Evolutionary conservation across 2,797 vertebrate species (phyloP), one percentile per base, ranked within the genome.

Genomic region (Macroramphosus scolopax): DNA sequence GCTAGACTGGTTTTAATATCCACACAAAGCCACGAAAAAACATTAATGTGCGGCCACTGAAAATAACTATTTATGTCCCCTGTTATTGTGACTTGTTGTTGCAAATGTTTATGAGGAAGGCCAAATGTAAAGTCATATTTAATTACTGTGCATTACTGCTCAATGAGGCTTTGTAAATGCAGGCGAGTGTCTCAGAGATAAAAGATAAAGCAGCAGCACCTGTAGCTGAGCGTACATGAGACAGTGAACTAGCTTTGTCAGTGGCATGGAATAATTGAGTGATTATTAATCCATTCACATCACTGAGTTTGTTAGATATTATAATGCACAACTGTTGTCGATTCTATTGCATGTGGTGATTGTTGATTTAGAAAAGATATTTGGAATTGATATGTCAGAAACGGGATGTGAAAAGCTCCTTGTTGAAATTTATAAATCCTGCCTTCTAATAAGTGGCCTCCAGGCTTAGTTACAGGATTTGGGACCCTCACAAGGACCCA

Each of bases 121-220:
- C 58, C 52, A 77, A 75, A 63, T 72, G 49, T 75, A 75, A 82
- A 83, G 76, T 76, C 68, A 72, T 50, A 54, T 74, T 75, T 82
- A 76, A 80, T 84, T 70, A 74, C 34, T 13, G 33, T 52, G 31
- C 57, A 64, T 75, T 69, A 72, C 63, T 74, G 66, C 52, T 72
- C 72, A 78, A 77, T 72, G 71, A 77, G 67, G 44, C 70, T 69
- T 68, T 56, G 52, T 68, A 64, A 61, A 71, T 76, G 64, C 54
- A 59, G 63, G 45, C 37, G 16, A 49, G 51, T 63, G 48, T 65
- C 48, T 68, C 59, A 33, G 51, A 71, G 52, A 69, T 72, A 58
- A 72, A 71, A 60, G 42, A 64, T 60, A 52, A 69, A 66, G 46
- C 71, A 61, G 58, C 50, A 15, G 35, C 56, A 73, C 68, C 60